phyloP scores from a whole-genome alignment of 1,140 invertebrate species.

The Aphelenchoides avenae region DNA sequence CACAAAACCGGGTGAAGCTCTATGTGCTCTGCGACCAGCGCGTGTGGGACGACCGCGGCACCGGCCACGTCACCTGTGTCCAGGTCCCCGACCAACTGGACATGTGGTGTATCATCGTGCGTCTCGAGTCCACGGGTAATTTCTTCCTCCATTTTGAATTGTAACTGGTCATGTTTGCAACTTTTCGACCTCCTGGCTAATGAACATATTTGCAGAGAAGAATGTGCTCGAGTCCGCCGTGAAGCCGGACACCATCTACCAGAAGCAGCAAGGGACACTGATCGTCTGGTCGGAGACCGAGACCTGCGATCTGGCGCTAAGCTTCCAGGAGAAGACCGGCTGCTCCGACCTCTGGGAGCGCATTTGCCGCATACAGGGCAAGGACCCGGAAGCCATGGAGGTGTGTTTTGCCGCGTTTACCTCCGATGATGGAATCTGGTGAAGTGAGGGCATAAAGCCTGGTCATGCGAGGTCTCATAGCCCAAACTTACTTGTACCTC shows the following conservation, averaged over 20 bases:
- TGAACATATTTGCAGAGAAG: conserved; percentile 34
- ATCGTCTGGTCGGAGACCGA: conserved; percentile 99
- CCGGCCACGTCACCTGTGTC: conserved; percentile 57
- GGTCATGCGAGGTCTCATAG: no score
- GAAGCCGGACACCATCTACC: conserved; percentile 52
- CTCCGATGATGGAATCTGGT: no score
- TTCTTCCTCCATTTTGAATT: no score
- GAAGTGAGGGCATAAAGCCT: no score
- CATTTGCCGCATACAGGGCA: conserved; percentile 80
- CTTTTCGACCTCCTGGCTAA: no score
- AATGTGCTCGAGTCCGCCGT: conserved; percentile 56
- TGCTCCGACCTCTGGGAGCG: conserved; percentile 99
- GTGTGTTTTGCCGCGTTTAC: conserved; percentile 13
- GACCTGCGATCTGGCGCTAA: conserved; percentile 94
- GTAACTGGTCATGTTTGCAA: no score
- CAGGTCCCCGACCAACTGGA: conserved; percentile 22
- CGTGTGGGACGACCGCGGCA: conserved; percentile 54
- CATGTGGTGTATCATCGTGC: conserved; percentile 48
- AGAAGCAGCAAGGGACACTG: conserved; percentile 72
- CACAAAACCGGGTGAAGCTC: conserved; percentile 53
- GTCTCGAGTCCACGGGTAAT: conserved; percentile 48
- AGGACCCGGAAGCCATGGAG: conserved; percentile 43
- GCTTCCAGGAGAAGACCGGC: conserved; percentile 98
- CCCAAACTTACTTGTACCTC: no score
- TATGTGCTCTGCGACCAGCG: conserved; percentile 57